A percentile compares a stretch with the other conserved stretches of the same genome.
Conservation (phyloP, 1,140 invertebrate species). For the Lucilia cuprina region DNA sequence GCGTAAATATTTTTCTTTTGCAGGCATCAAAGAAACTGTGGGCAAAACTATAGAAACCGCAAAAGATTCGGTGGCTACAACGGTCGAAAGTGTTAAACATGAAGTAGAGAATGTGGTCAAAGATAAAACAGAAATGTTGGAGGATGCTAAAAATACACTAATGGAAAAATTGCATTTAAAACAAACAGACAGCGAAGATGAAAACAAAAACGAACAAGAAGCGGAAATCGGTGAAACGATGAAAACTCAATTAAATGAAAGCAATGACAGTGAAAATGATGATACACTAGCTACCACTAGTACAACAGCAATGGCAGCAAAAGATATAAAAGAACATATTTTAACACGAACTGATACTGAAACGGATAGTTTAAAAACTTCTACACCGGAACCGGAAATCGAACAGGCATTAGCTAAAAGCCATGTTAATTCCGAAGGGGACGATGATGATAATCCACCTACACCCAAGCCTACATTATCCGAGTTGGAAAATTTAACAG, state of each 20-base stretch:
- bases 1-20: background rate
- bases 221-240: background rate
- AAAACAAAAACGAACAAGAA: background rate
- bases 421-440: background rate
- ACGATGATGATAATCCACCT: slow-evolving; percentile 52
- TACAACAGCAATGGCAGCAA: slow-evolving; percentile 40
- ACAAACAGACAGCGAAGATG: background rate
- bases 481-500: slow-evolving; percentile 50
- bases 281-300: background rate
- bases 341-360: slow-evolving; percentile 41
- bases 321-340: background rate
- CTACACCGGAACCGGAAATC: slow-evolving; percentile 59
- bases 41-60: slow-evolving; percentile 49
- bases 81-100: slow-evolving; percentile 54
- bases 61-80: slow-evolving; percentile 54
- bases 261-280: background rate
- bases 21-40: slow-evolving; percentile 49
- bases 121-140: slow-evolving; percentile 50
- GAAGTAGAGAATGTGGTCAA: slow-evolving; percentile 55
- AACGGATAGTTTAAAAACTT: slow-evolving; percentile 58
- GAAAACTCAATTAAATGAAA: background rate
- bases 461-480: slow-evolving; percentile 56
- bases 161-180: slow-evolving; percentile 52
- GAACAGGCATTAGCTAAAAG: slow-evolving; percentile 51
- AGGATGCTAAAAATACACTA: slow-evolving; percentile 53